Percentiles rank a stretch among this genome's conserved stretches.
These are phyloP conservation scores for Erythrocercus mccallii DNA, from an alignment of 2,113 vertebrate species.

Conservation along the genomic window DNA sequence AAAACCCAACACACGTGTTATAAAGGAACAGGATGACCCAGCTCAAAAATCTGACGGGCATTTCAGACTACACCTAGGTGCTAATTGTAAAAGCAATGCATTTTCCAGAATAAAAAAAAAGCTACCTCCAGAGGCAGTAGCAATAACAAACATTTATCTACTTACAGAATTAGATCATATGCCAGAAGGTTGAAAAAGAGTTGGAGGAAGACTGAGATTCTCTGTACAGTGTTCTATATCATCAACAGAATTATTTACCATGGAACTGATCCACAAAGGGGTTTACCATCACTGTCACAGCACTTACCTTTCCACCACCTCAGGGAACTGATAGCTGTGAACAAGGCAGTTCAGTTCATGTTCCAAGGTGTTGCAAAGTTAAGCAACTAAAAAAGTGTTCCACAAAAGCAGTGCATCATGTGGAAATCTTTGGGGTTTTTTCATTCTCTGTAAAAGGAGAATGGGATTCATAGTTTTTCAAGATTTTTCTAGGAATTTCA, in stretches of 20 bases:
- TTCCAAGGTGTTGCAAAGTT: neutral
- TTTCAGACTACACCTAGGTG: neutral
- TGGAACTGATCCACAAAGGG: neutral
- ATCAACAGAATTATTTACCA: neutral
- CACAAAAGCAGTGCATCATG: neutral
- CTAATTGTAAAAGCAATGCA: neutral
- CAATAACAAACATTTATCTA: neutral
- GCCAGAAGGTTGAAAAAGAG: neutral
- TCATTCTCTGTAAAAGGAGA: neutral
- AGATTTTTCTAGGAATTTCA: constrained; percentile 18
- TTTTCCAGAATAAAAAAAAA: neutral
- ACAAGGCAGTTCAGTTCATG: neutral
- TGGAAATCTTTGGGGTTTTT: neutral
- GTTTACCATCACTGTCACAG: neutral
- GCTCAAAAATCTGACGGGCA: neutral
- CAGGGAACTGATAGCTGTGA: neutral
- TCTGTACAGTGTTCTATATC: neutral
- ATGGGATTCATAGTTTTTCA: neutral
- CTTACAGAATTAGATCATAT: neutral
- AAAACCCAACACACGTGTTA: neutral
- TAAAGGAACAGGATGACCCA: neutral
- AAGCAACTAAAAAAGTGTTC: neutral
- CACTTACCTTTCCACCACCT: neutral
- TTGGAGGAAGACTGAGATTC: neutral
- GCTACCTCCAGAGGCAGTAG: neutral